A percentile compares a stretch with the other conserved stretches of the same genome.
These are phyloP conservation scores for Nyctereutes procyonoides DNA, from an alignment of 2,113 vertebrate species.

Conservation along the genomic window DNA sequence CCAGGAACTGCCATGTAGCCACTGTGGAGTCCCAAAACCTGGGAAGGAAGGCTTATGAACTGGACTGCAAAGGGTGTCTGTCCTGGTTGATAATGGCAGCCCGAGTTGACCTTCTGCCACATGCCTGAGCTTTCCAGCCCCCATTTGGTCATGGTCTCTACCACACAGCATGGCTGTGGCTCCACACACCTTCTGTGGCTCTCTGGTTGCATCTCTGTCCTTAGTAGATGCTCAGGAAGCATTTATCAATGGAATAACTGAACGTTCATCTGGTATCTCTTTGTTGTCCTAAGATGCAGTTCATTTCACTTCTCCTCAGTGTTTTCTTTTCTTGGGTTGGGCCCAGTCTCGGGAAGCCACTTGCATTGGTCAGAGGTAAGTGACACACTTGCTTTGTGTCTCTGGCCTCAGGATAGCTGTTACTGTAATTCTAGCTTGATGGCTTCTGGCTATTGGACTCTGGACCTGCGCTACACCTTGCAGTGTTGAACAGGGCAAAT, in stretches of 20 bases:
- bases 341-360: background rate
- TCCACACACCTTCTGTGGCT: background rate
- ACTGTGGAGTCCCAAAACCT: background rate
- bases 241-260: background rate
- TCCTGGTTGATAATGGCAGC: background rate
- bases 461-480: background rate
- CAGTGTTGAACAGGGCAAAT: background rate
- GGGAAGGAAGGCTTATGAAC: background rate
- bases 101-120: background rate
- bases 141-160: fast-evolving
- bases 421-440: background rate
- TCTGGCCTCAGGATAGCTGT: background rate
- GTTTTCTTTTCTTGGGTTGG: background rate
- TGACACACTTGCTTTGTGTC: background rate
- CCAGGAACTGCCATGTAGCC: background rate
- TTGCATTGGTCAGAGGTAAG: background rate
- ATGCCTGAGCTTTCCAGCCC: too few species aligned
- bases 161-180: background rate
- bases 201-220: background rate
- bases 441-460: background rate
- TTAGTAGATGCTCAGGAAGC: background rate
- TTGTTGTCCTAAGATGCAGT: background rate
- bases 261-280: background rate
- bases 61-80: background rate
- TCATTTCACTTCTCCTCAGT: background rate